These are phyloP conservation scores for Mormyrus iriodes DNA, from an alignment of 2,113 vertebrate genomes.

Conservation along the genomic window DNA sequence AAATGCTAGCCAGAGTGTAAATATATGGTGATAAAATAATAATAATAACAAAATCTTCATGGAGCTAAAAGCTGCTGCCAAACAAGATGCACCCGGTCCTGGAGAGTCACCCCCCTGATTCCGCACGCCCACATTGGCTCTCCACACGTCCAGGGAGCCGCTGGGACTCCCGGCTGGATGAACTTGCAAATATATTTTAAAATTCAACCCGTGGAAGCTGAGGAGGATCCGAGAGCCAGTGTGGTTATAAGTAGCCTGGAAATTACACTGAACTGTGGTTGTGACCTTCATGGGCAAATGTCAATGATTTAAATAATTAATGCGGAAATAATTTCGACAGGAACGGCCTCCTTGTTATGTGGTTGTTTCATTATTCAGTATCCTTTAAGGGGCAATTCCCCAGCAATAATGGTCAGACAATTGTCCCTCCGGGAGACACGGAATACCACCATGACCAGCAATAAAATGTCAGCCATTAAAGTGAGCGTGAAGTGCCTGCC, in stretches of 20 bases:
- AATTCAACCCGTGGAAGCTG: background rate
- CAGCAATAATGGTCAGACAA: slow-evolving; percentile 24
- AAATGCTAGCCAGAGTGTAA: slow-evolving; percentile 1
- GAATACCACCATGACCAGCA: slow-evolving; percentile 20
- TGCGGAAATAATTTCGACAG: slow-evolving; percentile 12
- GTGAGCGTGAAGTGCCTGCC: slow-evolving; percentile 8
- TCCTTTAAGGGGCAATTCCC: slow-evolving; percentile 15
- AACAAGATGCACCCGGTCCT: background rate
- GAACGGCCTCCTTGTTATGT: background rate
- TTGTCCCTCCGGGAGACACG: slow-evolving; percentile 8
- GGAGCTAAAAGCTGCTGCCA: background rate
- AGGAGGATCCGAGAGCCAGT: background rate
- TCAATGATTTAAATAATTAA: slow-evolving; percentile 22
- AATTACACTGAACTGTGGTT: slow-evolving; percentile 17
- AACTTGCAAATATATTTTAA: slow-evolving; percentile 16
- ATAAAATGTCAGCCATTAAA: slow-evolving; percentile 22
- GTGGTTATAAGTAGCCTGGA: slow-evolving; percentile 6
- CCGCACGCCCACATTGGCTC: background rate
- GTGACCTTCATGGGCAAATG: slow-evolving; percentile 15
- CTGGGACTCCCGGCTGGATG: background rate
- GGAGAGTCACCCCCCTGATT: too few relatives aligned
- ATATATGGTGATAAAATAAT: background rate
- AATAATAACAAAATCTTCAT: background rate
- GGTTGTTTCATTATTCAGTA: slow-evolving; percentile 15
- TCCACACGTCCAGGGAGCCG: background rate